Evolutionary conservation across 2,888 invertebrate genomes (phyloP).

Genomic region (Noctua pronuba): DNA sequence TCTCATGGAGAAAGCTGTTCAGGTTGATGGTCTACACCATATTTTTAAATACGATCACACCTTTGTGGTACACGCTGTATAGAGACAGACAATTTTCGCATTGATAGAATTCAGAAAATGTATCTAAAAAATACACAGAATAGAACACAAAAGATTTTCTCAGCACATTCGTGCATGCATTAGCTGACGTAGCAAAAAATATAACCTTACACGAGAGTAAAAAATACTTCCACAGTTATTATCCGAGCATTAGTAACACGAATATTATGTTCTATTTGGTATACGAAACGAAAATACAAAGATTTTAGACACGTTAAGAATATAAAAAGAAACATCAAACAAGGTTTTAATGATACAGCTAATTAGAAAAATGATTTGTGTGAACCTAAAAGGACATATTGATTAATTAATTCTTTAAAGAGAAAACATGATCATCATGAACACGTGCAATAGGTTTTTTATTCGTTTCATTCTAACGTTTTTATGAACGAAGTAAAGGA

Average conservation of each 20-base stretch:
- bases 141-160: constrained; percentile 65
- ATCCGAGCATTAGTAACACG: constrained; percentile 60
- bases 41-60: neutral
- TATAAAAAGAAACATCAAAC: constrained; percentile 15
- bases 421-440: constrained; percentile 36
- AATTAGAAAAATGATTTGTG: constrained; percentile 23
- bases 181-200: constrained; percentile 65
- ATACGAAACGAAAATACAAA: constrained; percentile 34
- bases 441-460: constrained; percentile 52
- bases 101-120: constrained; percentile 44
- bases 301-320: constrained; percentile 8
- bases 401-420: constrained; percentile 38
- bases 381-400: constrained; percentile 22
- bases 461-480: constrained; percentile 34
- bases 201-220: constrained; percentile 61
- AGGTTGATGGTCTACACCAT: neutral
- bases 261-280: constrained; percentile 40
- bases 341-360: constrained; percentile 12
- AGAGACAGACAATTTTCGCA: constrained; percentile 61
- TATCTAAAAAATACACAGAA: constrained; percentile 26
- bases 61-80: constrained; percentile 2
- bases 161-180: constrained; percentile 63
- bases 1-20: neutral
- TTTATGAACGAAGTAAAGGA: constrained; percentile 54
- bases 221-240: constrained; percentile 64